Percentiles rank a stretch among this genome's conserved stretches.
phyloP scores from a whole-genome alignment of 2,113 vertebrate genomes.

The Mesoclemmys tuberculata region DNA sequence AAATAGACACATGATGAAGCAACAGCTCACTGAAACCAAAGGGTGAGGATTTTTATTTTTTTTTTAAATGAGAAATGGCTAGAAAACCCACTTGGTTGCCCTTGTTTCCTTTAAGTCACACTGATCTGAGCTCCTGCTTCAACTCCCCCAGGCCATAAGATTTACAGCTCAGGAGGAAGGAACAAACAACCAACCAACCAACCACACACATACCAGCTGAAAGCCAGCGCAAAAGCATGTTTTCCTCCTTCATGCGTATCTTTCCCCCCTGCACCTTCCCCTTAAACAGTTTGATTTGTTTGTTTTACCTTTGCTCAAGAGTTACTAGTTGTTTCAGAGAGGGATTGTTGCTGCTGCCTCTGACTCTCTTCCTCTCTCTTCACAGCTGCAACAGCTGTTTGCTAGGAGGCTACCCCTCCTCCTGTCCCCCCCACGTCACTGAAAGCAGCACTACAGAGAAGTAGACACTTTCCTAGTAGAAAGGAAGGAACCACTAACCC shows the following conservation, averaged over 20 bases:
- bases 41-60: background rate
- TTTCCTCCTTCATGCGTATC: background rate
- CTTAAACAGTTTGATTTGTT: background rate
- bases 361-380: background rate
- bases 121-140: background rate
- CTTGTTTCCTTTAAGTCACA: background rate
- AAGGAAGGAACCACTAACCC: conserved; percentile 13
- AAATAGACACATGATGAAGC: conserved; percentile 7
- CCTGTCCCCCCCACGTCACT: conserved; percentile 54
- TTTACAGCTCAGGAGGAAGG: background rate
- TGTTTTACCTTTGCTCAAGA: background rate
- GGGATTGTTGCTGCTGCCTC: background rate
- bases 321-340: conserved; percentile 17
- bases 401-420: conserved; percentile 45
- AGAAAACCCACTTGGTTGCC: conserved; percentile 10
- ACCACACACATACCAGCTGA: background rate
- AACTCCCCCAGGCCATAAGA: background rate
- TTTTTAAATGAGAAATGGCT: background rate
- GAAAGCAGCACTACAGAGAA: conserved; percentile 11
- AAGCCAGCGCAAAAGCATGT: background rate
- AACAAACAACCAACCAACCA: background rate
- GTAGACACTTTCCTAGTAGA: background rate
- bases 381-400: conserved; percentile 53
- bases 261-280: background rate
- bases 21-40: background rate